Evolutionary conservation across 1,140 invertebrate species (phyloP).

Genomic region (Lasioglossum baleicum): DNA sequence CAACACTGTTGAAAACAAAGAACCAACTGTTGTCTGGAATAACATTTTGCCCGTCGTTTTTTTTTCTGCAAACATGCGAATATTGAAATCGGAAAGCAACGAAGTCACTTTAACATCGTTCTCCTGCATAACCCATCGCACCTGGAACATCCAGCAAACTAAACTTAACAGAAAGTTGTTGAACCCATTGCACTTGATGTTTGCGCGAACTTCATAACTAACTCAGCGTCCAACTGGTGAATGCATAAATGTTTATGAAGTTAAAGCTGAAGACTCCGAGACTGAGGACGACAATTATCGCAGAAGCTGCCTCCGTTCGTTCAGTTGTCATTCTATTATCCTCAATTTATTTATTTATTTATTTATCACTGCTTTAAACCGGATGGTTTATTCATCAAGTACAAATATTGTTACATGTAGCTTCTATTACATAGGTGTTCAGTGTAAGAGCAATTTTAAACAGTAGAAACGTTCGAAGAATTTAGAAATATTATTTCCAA

Average conservation of each 20-base stretch:
- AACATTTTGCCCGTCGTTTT: neutral
- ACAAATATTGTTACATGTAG: too few relatives aligned
- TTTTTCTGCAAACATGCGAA: neutral
- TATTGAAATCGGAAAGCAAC: neutral
- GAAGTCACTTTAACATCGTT: neutral
- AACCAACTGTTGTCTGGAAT: too few relatives aligned
- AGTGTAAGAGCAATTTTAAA: too few relatives aligned
- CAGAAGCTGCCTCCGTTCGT: neutral
- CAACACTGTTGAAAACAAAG: neutral
- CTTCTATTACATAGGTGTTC: too few relatives aligned
- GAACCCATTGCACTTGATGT: slow-evolving; percentile 2
- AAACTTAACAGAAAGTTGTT: slow-evolving; percentile 4
- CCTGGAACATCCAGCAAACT: neutral
- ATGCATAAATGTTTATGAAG: slow-evolving; percentile 7
- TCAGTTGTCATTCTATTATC: neutral
- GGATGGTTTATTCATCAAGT: too few relatives aligned
- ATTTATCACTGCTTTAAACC: too few relatives aligned
- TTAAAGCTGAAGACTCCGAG: neutral
- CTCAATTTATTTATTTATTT: neutral
- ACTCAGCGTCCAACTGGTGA: neutral
- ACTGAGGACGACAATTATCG: neutral
- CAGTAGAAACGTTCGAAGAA: too few relatives aligned
- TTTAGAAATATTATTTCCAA: too few relatives aligned
- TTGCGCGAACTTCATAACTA: slow-evolving; percentile 1
- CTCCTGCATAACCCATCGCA: neutral